These are phyloP conservation scores for Xanthostigma xanthostigma DNA, from an alignment of 2,888 invertebrate species.

Conservation along the genomic window DNA sequence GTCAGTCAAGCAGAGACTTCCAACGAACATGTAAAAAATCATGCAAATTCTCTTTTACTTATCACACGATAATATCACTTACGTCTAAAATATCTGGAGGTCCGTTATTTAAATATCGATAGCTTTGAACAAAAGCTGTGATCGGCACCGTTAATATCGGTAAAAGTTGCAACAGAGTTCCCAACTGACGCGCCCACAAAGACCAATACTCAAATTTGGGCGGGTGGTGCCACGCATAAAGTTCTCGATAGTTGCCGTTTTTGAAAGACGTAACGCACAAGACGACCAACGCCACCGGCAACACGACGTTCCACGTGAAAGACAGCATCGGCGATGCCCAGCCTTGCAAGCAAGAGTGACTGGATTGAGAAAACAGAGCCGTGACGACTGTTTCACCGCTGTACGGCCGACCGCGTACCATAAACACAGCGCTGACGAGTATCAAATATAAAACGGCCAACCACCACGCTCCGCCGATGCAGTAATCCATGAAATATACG, in stretches of 20 bases:
- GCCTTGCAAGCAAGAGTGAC: constrained; percentile 29
- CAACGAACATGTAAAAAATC: not conserved
- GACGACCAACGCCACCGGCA: constrained; percentile 68
- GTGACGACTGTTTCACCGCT: constrained; percentile 59
- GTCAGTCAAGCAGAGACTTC: constrained; percentile 1
- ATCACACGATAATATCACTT: constrained; percentile 24
- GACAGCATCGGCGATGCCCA: constrained; percentile 57
- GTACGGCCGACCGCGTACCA: constrained; percentile 74
- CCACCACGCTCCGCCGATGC: constrained; percentile 78
- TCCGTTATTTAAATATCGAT: constrained; percentile 63
- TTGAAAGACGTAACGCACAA: constrained; percentile 56
- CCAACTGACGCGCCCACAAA: constrained; percentile 64
- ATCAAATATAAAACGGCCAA: constrained; percentile 62
- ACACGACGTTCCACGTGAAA: constrained; percentile 76
- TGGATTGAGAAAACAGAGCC: constrained; percentile 39
- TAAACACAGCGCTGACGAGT: constrained; percentile 68
- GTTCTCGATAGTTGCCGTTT: constrained; percentile 47
- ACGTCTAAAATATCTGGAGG: constrained; percentile 81
- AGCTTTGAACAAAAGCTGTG: constrained; percentile 55
- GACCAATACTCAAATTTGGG: constrained; percentile 58
- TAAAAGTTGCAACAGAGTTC: constrained; percentile 58
- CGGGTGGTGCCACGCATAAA: constrained; percentile 48
- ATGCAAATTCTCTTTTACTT: not conserved
- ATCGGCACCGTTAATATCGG: constrained; percentile 60
- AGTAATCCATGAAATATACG: constrained; percentile 73